Evolutionary conservation across 2,888 invertebrate genomes (phyloP).

Genomic region (Caprella mutica): DNA sequence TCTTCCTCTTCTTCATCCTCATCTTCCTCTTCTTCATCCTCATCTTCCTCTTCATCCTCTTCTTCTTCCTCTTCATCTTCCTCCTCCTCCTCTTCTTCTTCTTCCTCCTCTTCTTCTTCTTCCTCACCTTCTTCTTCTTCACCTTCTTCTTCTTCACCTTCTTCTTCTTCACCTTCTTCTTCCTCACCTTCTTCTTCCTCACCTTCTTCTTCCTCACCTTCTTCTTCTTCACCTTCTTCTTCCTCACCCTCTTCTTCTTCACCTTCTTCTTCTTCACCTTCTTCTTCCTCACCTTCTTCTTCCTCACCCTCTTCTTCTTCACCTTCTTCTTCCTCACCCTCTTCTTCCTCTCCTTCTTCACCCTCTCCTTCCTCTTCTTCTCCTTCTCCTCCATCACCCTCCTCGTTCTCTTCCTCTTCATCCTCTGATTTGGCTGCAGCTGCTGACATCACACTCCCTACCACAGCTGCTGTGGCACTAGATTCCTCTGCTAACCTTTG

Average conservation of each 20-base stretch:
- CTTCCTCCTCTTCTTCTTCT: conserved; percentile 8
- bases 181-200: too few relatives aligned
- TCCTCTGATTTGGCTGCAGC: neutral
- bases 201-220: too few relatives aligned
- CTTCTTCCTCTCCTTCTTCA: neutral
- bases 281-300: conserved; percentile 12
- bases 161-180: conserved; percentile 6
- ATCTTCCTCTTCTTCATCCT: neutral
- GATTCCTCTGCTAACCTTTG: neutral
- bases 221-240: too few relatives aligned
- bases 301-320: conserved; percentile 8
- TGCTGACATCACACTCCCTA: neutral
- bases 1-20: conserved; percentile 9
- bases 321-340: neutral
- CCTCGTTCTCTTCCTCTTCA: neutral
- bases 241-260: neutral
- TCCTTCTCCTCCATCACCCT: neutral
- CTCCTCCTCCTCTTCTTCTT: conserved; percentile 7
- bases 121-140: conserved; percentile 6
- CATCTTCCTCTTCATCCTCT: neutral
- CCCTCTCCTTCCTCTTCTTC: neutral
- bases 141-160: conserved; percentile 7
- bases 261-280: conserved; percentile 11
- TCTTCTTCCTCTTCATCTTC: neutral
- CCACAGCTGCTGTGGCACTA: neutral